Percentiles rank a stretch among this genome's conserved stretches.
phyloP scores from a whole-genome alignment of 1,140 invertebrate genomes.

The Drosophila watanabei region DNA sequence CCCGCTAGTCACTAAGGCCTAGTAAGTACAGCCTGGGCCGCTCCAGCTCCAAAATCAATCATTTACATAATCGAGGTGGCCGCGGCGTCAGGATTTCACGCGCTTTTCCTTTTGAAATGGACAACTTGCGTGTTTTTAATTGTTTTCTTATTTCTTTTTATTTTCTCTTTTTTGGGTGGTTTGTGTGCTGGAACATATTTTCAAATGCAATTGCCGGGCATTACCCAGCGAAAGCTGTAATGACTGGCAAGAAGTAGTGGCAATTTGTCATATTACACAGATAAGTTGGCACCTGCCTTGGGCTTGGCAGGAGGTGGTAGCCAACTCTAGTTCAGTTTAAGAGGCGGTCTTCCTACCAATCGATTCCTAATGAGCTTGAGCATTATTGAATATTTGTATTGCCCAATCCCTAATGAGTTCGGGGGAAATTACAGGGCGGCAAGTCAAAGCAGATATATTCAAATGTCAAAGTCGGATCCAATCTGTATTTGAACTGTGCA shows the following conservation, averaged over 20 bases:
- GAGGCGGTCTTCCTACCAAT: slow-evolving; percentile 20
- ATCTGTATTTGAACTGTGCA: slow-evolving; percentile 14
- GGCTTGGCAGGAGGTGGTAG: background rate
- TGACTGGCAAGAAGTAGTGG: slow-evolving; percentile 36
- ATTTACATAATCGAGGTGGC: slow-evolving; percentile 68
- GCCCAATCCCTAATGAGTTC: slow-evolving; percentile 25
- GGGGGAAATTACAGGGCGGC: slow-evolving; percentile 18
- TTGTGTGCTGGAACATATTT: background rate
- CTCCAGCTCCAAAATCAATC: slow-evolving; percentile 59
- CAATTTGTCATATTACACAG: slow-evolving; percentile 50
- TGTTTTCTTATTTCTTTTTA: slow-evolving; percentile 30
- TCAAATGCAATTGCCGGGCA: slow-evolving; percentile 29
- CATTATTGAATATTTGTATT: slow-evolving; percentile 58
- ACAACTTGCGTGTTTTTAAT: slow-evolving; percentile 74
- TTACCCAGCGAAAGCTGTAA: slow-evolving; percentile 23
- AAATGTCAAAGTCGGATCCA: slow-evolving; percentile 24
- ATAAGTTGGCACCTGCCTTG: slow-evolving; percentile 45
- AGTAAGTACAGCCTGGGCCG: slow-evolving; percentile 59
- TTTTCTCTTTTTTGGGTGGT: background rate
- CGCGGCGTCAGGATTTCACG: slow-evolving; percentile 62
- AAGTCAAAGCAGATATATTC: slow-evolving; percentile 2
- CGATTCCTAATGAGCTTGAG: slow-evolving; percentile 45
- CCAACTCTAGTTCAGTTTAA: background rate
- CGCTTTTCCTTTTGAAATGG: slow-evolving; percentile 63
- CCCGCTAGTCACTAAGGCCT: slow-evolving; percentile 28